Base-by-base conservation (phyloP, 2,797 vertebrate genomes). In the Tragelaphus eurycerus region DNA sequence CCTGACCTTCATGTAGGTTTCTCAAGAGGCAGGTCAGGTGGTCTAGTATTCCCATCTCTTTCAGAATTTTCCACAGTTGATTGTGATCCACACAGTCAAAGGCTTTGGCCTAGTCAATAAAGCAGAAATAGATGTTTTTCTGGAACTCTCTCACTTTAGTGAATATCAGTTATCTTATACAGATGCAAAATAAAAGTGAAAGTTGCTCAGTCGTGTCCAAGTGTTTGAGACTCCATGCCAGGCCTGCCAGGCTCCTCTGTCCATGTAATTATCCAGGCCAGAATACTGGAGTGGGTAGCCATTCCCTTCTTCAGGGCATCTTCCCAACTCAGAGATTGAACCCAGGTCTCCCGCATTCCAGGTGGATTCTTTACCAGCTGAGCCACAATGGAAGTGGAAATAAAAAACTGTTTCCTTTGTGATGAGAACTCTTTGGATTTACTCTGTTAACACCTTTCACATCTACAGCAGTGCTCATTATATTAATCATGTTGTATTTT, bases 181-280 rank as follows among this genome's bases (percentile, higher is more conserved):
- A 82, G 50, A 25, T 14, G 21, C 50, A 54, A 54, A 54, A 82
- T 8, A 25, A 82, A 82, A 54, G 50, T 34, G 52, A 82, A 82
- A 82, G 31, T 21, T 0, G 0, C 19, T 38, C 64, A 71, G 64
- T 34, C 1, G 0, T 67, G n/a, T 67, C 64, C 0, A 0, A 71
- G 64, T 34, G n/a, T 38, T 71, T 38, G 64, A 71, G n/a, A 19
- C n/a, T 19, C 64, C 64, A 38, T 38, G 17, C 64, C n/a, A 67
- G 64, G 64, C n/a, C 64, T 21, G 17, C 64, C 64, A 71, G 64
- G 10, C 64, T 71, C 64, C 19, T 71, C 64, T 38, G n/a, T 13
- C 34, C 5, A 2, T 71, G 67, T 34, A 71, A 23, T 71, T 23
- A 11, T 38, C 64, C 10, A 71, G 10, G 34, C 67, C 67, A 23